Percentiles rank a stretch among this genome's conserved stretches.
Conservation (phyloP, 1,140 invertebrate genomes). For the Hyles vespertilio region DNA sequence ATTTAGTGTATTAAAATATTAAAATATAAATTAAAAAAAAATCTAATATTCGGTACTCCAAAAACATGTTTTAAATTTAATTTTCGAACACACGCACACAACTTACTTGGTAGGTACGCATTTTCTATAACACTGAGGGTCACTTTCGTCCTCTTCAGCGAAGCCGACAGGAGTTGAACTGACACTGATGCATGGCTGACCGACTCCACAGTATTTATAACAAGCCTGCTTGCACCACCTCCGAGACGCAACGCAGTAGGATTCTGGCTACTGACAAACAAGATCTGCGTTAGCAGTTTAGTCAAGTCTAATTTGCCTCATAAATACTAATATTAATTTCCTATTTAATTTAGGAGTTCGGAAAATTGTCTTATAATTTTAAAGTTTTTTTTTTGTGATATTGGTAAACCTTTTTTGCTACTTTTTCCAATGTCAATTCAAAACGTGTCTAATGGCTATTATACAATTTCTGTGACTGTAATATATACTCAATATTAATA, state of each 20-base stretch:
- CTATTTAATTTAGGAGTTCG: too few species aligned
- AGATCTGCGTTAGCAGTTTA: neutral
- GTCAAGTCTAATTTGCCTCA: neutral
- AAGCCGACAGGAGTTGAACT: constrained; percentile 57
- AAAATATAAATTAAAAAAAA: too few species aligned
- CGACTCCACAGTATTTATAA: constrained; percentile 53
- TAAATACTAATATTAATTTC: too few species aligned
- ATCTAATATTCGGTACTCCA: too few species aligned
- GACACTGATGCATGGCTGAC: constrained; percentile 37
- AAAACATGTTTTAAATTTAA: neutral
- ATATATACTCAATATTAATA: too few species aligned
- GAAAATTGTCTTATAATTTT: too few species aligned
- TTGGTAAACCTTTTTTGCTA: too few species aligned
- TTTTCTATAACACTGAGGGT: constrained; percentile 34
- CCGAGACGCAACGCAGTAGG: neutral
- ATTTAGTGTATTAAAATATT: too few species aligned
- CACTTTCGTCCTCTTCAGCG: constrained; percentile 62
- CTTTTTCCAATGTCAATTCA: too few species aligned
- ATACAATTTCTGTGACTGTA: too few species aligned
- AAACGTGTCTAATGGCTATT: too few species aligned
- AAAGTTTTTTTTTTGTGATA: too few species aligned
- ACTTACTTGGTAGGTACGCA: constrained; percentile 61
- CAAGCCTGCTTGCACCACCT: constrained; percentile 45
- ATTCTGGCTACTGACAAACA: neutral
- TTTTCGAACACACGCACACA: constrained; percentile 6